Evolutionary conservation across 2,113 vertebrate genomes (phyloP).

Genomic region (Ophiodon elongatus): DNA sequence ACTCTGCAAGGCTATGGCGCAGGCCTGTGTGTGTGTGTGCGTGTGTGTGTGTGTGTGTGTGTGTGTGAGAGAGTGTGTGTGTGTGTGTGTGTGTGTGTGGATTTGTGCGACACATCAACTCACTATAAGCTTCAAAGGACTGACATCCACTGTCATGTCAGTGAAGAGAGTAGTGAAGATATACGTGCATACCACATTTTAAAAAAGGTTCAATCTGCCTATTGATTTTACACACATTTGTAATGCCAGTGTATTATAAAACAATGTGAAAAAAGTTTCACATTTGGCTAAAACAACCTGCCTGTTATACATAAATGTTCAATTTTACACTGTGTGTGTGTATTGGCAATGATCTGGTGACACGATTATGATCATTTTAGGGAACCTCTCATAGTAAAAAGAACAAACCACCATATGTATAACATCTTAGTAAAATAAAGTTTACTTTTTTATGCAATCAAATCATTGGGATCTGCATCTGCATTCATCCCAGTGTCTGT

Average conservation of each 20-base stretch:
- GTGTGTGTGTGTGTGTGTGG: conserved; percentile 26
- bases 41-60: conserved; percentile 36
- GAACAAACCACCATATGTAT: no score
- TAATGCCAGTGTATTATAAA: background rate
- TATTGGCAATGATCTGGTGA: background rate
- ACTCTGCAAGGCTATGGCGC: conserved; percentile 12
- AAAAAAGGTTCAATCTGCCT: conserved; percentile 9
- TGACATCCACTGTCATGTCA: conserved; percentile 18
- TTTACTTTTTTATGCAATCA: no score
- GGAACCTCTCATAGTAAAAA: no score
- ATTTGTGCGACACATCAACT: conserved; percentile 31
- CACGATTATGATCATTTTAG: background rate
- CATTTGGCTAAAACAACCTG: conserved; percentile 25
- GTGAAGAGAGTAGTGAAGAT: conserved; percentile 31
- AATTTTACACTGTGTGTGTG: background rate
- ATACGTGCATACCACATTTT: background rate
- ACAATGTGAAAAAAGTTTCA: conserved; percentile 5
- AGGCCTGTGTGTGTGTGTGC: conserved; percentile 21
- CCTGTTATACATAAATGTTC: background rate
- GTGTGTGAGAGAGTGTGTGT: conserved; percentile 31
- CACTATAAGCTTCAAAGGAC: conserved; percentile 43
- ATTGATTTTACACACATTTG: no score
- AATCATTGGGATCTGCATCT: no score
- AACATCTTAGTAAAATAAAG: no score
- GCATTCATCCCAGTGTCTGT: no score